A percentile compares a stretch with the other conserved stretches of the same genome.
Conservation (phyloP, 2,888 invertebrate genomes). For the Xestia rhomboidea region DNA sequence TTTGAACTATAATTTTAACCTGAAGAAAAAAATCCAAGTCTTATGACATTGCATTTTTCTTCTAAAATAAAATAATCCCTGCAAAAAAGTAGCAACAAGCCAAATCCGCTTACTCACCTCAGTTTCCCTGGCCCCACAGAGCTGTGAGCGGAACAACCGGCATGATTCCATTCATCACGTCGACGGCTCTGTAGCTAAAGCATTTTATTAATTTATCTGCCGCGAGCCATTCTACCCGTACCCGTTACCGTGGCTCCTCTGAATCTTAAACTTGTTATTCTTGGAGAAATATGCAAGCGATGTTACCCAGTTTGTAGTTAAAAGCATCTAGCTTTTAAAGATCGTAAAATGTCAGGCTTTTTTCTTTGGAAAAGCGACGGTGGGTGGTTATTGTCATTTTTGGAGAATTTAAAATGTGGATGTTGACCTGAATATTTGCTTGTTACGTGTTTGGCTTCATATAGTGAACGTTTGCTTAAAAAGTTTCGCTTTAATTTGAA, state of each 20-base stretch:
- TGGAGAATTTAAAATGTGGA: conserved; percentile 15
- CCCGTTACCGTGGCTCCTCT: conserved; percentile 41
- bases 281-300: conserved; percentile 56
- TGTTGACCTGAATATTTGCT: not conserved
- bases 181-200: conserved; percentile 58
- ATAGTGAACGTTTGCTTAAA: not conserved
- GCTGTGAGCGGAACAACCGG: conserved; percentile 67
- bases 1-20: too few species aligned
- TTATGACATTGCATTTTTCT: too few species aligned
- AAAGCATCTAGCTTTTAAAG: conserved; percentile 50
- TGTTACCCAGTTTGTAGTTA: conserved; percentile 49
- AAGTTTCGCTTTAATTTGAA: not conserved
- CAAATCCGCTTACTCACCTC: conserved; percentile 5
- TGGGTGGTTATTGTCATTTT: conserved; percentile 14
- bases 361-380: conserved; percentile 17
- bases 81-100: not conserved
- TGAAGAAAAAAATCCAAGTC: too few species aligned
- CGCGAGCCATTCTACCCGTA: conserved; percentile 45
- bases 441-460: not conserved
- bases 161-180: conserved; percentile 75
- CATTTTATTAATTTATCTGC: conserved; percentile 74
- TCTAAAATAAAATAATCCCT: not conserved
- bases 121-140: conserved; percentile 60
- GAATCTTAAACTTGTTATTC: conserved; percentile 62
- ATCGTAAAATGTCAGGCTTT: conserved; percentile 26